Conservation (phyloP, 1,140 invertebrate species). For the Lepidurus couesii region DNA sequence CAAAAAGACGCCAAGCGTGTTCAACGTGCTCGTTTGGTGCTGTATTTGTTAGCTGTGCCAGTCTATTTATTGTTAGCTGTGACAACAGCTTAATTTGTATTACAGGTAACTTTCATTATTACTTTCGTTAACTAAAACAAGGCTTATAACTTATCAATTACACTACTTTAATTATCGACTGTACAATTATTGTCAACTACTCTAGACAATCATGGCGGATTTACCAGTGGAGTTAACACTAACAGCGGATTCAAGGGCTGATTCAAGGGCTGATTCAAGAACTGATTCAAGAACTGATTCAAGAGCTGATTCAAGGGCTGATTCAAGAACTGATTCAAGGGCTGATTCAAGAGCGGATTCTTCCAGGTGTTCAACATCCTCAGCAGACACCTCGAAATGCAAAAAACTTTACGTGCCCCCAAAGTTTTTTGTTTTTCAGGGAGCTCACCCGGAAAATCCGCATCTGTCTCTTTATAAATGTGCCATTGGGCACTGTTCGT, state of each 20-base stretch:
- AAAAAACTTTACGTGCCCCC: not conserved
- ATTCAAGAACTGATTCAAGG: not conserved
- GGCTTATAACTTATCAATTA: not conserved
- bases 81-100: no score
- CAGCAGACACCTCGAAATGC: not conserved
- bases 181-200: not conserved
- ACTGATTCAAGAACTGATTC: not conserved
- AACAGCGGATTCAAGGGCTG: no score
- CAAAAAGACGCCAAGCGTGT: no score
- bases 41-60: no score
- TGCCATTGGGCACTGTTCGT: not conserved
- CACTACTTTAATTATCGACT: not conserved
- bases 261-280: no score
- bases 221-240: not conserved
- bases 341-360: not conserved
- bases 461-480: not conserved
- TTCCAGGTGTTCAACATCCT: not conserved
- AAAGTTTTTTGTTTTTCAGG: slow-evolving; percentile 1
- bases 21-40: no score
- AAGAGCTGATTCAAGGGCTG: not conserved
- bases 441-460: not conserved
- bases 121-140: no score
- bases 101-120: no score
- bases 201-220: not conserved
- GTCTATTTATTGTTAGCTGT: no score